phyloP scores from a whole-genome alignment of 1,140 invertebrate genomes.

The Drosophila bifasciata region DNA sequence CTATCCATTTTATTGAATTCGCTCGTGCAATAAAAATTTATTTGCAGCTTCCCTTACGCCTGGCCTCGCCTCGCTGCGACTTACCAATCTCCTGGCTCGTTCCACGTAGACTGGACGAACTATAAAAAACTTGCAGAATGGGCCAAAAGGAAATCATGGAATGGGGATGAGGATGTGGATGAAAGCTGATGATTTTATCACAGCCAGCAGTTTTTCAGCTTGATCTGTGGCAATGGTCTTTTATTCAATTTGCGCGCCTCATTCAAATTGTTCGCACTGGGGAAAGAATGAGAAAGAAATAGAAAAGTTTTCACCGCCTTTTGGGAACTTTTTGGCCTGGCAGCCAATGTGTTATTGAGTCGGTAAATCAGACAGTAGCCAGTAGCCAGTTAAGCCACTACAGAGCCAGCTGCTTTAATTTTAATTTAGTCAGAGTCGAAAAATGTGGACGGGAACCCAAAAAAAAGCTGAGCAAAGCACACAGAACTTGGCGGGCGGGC shows the following conservation, averaged over 20 bases:
- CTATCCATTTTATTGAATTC: slow-evolving; percentile 60
- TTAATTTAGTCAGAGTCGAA: slow-evolving; percentile 16
- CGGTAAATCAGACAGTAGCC: slow-evolving; percentile 30
- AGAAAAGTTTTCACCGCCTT: slow-evolving; percentile 54
- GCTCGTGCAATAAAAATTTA: slow-evolving; percentile 69
- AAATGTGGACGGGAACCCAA: neutral
- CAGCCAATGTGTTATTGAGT: slow-evolving; percentile 48
- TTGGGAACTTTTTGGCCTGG: slow-evolving; percentile 68
- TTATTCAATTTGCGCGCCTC: slow-evolving; percentile 70
- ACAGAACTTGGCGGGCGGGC: neutral
- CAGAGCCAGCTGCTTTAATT: slow-evolving; percentile 37
- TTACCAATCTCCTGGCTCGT: neutral
- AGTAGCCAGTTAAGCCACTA: slow-evolving; percentile 45
- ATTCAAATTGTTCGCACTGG: slow-evolving; percentile 58
- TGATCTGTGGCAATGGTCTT: slow-evolving; percentile 64
- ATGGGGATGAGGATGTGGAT: slow-evolving; percentile 41
- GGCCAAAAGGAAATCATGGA: slow-evolving; percentile 20
- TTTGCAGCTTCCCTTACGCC: slow-evolving; percentile 30
- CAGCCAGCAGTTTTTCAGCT: slow-evolving; percentile 69
- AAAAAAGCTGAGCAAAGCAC: slow-evolving; percentile 7
- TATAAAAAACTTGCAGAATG: slow-evolving; percentile 35
- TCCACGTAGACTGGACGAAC: slow-evolving; percentile 19
- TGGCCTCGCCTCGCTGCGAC: too few species aligned
- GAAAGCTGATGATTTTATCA: slow-evolving; percentile 73
- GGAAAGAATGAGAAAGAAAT: slow-evolving; percentile 12